phyloP scores from a whole-genome alignment of 2,797 vertebrate genomes.

The Glyptemys insculpta region DNA sequence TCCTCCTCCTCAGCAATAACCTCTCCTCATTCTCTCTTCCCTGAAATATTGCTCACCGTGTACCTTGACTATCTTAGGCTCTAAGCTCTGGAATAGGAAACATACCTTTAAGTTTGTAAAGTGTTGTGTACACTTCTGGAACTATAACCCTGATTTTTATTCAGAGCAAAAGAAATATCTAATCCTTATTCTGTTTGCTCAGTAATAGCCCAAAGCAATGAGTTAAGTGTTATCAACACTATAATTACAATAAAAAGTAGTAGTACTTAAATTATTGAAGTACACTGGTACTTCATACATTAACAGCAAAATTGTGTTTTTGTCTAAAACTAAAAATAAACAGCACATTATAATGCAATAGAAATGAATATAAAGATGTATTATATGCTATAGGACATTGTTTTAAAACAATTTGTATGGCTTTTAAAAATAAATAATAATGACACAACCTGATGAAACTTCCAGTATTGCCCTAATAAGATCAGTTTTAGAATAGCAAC shows the following conservation, averaged over 20 bases:
- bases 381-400: accelerated
- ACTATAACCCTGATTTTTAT: not conserved
- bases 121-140: not conserved
- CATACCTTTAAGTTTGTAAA: accelerated
- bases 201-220: not conserved
- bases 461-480: not conserved
- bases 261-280: accelerated
- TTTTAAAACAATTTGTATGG: not conserved
- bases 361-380: accelerated
- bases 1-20: not conserved
- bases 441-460: not conserved
- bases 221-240: not conserved
- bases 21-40: not conserved
- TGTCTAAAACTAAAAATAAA: accelerated
- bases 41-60: not conserved
- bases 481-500: not conserved
- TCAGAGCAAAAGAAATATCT: not conserved
- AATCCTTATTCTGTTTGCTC: not conserved
- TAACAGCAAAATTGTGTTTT: accelerated
- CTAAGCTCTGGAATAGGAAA: not conserved
- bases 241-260: not conserved
- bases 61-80: not conserved
- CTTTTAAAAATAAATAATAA: not conserved
- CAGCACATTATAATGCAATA: accelerated
- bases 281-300: not conserved